A percentile compares a stretch with the other conserved stretches of the same genome.
phyloP scores from a whole-genome alignment of 2,113 vertebrate genomes.

The Lamprotornis superbus region DNA sequence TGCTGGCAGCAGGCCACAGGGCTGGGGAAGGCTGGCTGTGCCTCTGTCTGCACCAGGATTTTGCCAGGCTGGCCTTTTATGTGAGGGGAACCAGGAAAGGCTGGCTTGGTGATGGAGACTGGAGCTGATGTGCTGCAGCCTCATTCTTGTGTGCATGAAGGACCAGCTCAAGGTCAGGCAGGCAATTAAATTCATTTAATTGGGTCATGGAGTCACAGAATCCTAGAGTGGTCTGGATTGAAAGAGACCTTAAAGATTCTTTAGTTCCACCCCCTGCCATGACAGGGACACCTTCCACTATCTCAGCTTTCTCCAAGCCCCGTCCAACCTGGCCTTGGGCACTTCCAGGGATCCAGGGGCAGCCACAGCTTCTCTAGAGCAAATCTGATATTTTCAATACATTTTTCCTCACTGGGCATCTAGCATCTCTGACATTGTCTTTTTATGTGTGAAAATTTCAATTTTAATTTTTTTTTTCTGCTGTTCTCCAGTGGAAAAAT shows the following conservation, averaged over 20 bases:
- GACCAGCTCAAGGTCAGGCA: not conserved
- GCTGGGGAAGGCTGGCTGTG: not conserved
- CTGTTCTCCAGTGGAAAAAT: not conserved
- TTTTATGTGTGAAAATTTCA: not conserved
- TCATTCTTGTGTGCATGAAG: not conserved
- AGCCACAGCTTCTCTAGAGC: not conserved
- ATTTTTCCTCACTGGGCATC: not conserved
- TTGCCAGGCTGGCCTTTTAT: not conserved
- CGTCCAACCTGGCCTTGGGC: fast-evolving
- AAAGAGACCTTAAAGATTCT: not conserved
- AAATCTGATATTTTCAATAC: not conserved
- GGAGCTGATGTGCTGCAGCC: not conserved
- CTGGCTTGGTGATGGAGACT: not conserved
- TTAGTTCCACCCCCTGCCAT: not conserved
- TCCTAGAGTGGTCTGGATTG: too few relatives aligned
- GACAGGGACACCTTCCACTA: not conserved
- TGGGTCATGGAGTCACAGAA: not conserved
- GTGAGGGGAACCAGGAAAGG: not conserved
- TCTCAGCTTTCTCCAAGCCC: not conserved
- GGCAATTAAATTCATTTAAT: not conserved
- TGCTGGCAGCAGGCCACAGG: not conserved
- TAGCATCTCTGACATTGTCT: not conserved
- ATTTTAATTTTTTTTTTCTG: not conserved
- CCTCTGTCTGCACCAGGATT: not conserved
- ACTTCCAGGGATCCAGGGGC: not conserved